phyloP scores from a whole-genome alignment of 2,888 invertebrate species.

The Macroteleia sp. region DNA sequence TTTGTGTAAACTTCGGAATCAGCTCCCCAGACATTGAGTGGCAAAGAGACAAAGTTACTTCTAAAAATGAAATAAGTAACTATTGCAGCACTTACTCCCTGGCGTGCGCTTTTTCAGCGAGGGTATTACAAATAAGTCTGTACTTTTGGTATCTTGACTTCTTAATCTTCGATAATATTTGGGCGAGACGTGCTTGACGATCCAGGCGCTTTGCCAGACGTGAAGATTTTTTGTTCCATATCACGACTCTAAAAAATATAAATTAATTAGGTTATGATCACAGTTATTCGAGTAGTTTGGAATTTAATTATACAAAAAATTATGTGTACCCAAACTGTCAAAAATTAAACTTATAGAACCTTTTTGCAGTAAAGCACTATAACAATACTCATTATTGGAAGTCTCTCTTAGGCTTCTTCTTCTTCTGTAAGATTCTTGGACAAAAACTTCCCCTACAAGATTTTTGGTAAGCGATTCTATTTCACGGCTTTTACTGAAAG shows the following conservation, averaged over 20 bases:
- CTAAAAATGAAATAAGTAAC: conserved; percentile 45
- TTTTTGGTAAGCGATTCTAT: no score
- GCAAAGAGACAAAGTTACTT: conserved; percentile 41
- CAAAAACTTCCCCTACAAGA: no score
- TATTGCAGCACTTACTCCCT: conserved; percentile 71
- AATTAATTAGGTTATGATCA: background rate
- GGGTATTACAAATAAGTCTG: conserved; percentile 74
- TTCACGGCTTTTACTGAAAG: no score
- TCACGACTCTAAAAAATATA: background rate
- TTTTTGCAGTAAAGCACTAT: no score
- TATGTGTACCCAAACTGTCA: no score
- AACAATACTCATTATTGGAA: no score
- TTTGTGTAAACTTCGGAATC: conserved; percentile 42
- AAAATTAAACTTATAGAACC: no score
- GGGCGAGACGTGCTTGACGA: conserved; percentile 47
- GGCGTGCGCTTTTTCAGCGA: conserved; percentile 65
- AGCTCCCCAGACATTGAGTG: conserved; percentile 34
- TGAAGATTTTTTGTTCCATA: background rate
- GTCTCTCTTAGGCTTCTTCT: no score
- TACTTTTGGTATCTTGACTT: conserved; percentile 75
- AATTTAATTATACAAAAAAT: no score
- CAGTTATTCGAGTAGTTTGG: no score
- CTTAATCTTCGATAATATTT: conserved; percentile 65
- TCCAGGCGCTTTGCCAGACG: background rate
- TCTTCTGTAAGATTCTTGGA: no score